Conservation (phyloP, 2,888 invertebrate species). For the Rapana venosa region DNA sequence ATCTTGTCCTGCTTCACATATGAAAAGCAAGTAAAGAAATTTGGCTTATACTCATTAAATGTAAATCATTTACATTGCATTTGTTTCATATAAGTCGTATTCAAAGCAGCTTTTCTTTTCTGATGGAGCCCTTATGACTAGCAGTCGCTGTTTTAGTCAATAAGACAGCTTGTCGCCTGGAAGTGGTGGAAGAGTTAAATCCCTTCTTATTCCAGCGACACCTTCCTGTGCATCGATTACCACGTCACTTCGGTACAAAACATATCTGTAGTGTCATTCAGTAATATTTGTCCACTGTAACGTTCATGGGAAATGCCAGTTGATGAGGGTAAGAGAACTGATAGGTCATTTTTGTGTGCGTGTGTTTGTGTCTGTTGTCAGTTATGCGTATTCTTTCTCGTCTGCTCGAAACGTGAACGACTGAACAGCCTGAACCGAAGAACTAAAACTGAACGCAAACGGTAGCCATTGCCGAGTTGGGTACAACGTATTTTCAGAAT, state of each 20-base stretch:
- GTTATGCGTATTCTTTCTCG: neutral
- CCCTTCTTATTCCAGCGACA: slow-evolving; percentile 52
- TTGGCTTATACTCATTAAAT: neutral
- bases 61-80: neutral
- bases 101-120: neutral
- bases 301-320: neutral
- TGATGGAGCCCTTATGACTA: neutral
- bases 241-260: slow-evolving; percentile 51
- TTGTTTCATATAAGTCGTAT: too few species aligned
- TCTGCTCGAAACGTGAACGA: neutral
- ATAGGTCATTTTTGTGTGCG: neutral
- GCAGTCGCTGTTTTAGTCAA: neutral
- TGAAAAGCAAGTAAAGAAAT: neutral
- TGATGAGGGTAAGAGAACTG: neutral
- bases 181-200: slow-evolving; percentile 25
- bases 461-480: slow-evolving; percentile 18
- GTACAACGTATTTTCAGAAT: neutral
- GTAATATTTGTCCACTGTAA: neutral
- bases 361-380: neutral
- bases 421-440: neutral
- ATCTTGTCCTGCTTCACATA: too few species aligned
- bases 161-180: neutral
- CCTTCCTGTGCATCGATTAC: slow-evolving; percentile 56
- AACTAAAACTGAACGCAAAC: slow-evolving; percentile 6
- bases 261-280: slow-evolving; percentile 20